Evolutionary conservation across 2,113 vertebrate genomes (phyloP).

Genomic region (Dromiciops gliroides): DNA sequence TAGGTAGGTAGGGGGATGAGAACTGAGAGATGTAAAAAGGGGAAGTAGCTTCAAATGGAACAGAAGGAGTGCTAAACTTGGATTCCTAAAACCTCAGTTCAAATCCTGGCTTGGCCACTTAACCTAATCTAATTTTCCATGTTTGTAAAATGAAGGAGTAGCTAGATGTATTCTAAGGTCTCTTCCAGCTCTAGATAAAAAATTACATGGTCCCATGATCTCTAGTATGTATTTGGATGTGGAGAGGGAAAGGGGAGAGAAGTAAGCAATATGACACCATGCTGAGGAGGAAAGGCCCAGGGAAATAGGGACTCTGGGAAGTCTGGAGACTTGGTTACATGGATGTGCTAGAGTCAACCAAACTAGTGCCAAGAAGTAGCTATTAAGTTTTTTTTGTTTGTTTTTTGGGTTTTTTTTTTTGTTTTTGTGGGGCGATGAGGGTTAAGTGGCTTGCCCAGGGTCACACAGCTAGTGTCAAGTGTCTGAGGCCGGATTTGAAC

Average conservation of each 20-base stretch:
- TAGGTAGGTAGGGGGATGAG: background rate
- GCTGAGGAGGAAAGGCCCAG: background rate
- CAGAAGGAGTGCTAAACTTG: background rate
- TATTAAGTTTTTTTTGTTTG: too few species aligned
- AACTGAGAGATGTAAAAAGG: background rate
- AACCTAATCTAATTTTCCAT: background rate
- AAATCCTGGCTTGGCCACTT: background rate
- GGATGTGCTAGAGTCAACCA: background rate
- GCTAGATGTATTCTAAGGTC: background rate
- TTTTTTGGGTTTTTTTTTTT: too few species aligned
- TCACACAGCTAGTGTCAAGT: too few species aligned
- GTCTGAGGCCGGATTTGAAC: too few species aligned
- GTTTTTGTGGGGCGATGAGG: too few species aligned
- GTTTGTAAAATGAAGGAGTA: background rate
- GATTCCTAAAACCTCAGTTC: background rate
- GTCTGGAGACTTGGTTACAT: background rate
- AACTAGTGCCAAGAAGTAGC: background rate
- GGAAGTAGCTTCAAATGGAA: background rate
- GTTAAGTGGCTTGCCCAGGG: too few species aligned
- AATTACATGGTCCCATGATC: background rate
- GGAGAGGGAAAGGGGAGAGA: background rate
- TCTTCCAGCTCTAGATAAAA: background rate
- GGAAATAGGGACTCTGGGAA: background rate
- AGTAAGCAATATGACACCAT: background rate
- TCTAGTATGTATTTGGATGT: background rate